Base-by-base conservation (phyloP, 2,113 vertebrate genomes). In the Apteryx mantelli region DNA sequence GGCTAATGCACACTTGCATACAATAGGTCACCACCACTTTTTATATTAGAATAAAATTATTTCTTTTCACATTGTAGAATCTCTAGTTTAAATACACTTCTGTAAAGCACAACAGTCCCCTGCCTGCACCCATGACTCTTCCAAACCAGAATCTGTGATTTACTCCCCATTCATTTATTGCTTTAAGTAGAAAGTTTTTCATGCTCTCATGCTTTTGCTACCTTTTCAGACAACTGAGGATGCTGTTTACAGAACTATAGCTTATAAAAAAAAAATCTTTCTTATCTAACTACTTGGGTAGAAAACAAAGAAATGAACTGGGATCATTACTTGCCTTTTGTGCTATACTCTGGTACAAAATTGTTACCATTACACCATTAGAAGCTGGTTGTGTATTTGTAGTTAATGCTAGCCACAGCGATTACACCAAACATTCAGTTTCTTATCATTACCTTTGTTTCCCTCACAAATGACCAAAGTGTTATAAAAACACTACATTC, bases 201-300 rank as follows among this genome's bases (percentile, higher is more conserved):
- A 19, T 71, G 48, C 90, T 66, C 89, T 79, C 86, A 50, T n/a
- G 84, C 75, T 85, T 58, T 89, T 68, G 11, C 48, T 15, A 55
- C 66, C 84, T 76, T 82, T 79, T 60, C 90, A 86, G 60, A 84
- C 77, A 91, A 78, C 68, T 86, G 80, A 90, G 65, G 73, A 83
- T 11, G 60, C 73, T 86, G 58, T 53, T 89, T 69, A 76, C 58
- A 82, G 83, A 95, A 42, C 56, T 69, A 48, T 1, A 79, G 73
- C 80, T 79, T 44, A 61, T n/a, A 50, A 88, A 94, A 93, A 32
- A 18, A 42, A 42, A 10, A 3, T 40, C 64, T 68, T 38, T 48
- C 69, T 91, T 78, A 86, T 70, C 80, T 71, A 71, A 81, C 52
- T 61, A 56, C 86, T 96, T 89, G 42, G 38, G 42, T 24, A 60